Base-by-base conservation (phyloP, 2,888 invertebrate genomes). In the Troglohyphantes excavatus region DNA sequence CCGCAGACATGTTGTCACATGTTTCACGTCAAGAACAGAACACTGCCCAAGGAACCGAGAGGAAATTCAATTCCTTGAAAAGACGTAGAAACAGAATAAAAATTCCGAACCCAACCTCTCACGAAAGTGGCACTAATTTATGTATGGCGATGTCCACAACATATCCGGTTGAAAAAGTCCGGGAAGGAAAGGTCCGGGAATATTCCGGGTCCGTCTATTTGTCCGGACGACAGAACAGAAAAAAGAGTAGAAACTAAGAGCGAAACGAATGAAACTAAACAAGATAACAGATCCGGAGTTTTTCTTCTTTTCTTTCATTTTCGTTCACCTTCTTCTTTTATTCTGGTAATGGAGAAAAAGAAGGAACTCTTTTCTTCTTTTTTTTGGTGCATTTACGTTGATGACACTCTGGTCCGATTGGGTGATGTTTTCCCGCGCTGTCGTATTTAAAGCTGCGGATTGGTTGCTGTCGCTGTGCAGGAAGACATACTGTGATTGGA, bases 381-480 rank as follows among this genome's bases (percentile, higher is more conserved):
- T n/a, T 0, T 33, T 17, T 46, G 46, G 43, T 33, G 26, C 70
- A 82, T 82, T 82, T 70, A 81, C 29, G 46, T 67, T 70, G 82
- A 82, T 70, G 82, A 82, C 82, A 82, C 68, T 82, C 70, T 29
- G 23, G 70, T 33, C 70, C 39, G 70, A 82, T 82, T 82, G 82
- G 23, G 33, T 68, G n/a, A 13, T 29, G 33, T 61, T 33, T 33
- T 33, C 33, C 3, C 9, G n/a, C n/a, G 43, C 29, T 33, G 13
- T 13, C 39, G 82, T 53, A 70, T 82, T 82, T 82, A 70, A 82
- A 82, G 21, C 70, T 59, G 17, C 1, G 23, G 79, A 81, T 67
- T 68, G 79, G 46, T 67, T 67, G 19, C 67, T 67, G 53, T 67
- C 33, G 29, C 46, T 81, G 79, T 67, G 46, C 46, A 68, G 53